Base-by-base conservation (phyloP, 2,113 vertebrate species). In the Anarrhichthys ocellatus region DNA sequence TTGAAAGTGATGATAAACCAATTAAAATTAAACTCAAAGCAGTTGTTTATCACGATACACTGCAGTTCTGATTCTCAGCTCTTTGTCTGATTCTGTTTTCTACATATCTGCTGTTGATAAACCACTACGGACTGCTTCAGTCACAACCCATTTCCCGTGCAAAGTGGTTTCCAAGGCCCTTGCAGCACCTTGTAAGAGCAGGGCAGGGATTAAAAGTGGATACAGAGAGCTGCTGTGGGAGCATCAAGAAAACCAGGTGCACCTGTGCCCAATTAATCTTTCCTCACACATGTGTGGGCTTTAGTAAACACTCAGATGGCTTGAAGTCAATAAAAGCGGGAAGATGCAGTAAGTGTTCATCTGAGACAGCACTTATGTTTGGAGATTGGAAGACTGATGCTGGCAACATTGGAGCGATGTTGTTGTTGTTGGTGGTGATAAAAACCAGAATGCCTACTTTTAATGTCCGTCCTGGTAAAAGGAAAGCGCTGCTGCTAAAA, bases 181-280 rank as follows among this genome's bases (percentile, higher is more conserved):
- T 13, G 22, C 32, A 62, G 62, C 54, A 62, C 13, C 36, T 54
- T 42, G 61, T 50, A 18, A 58, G 42, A 64, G 58, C 72, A 50
- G 38, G 15, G 8, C 63, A 32, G 54, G 20, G 69, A 78, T 78
- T 74, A 48, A 36, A 73, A 61, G 9, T 46, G 52, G 62, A 66
- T 52, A 67, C 62, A n/a, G 50, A 50, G 52, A 76, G 61, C 6
- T 7, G 46, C 32, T 73, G 65, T 14, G 32, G n/a, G 42, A 54
- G 44, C 32, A 40, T 80, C 64, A 70, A 54, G 46, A 52, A 66
- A 80, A 75, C 8, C 54, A 78, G 46, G 38, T 24, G 36, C 74
- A 78, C 29, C 63, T 68, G 84, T 64, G 74, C 15, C 24, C 58
- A 70, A n/a, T 50, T 48, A 36, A 70, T 70, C 70, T 74, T 14